A percentile compares a stretch with the other conserved stretches of the same genome.
phyloP scores from a whole-genome alignment of 2,113 vertebrate species.

The Talpa occidentalis region DNA sequence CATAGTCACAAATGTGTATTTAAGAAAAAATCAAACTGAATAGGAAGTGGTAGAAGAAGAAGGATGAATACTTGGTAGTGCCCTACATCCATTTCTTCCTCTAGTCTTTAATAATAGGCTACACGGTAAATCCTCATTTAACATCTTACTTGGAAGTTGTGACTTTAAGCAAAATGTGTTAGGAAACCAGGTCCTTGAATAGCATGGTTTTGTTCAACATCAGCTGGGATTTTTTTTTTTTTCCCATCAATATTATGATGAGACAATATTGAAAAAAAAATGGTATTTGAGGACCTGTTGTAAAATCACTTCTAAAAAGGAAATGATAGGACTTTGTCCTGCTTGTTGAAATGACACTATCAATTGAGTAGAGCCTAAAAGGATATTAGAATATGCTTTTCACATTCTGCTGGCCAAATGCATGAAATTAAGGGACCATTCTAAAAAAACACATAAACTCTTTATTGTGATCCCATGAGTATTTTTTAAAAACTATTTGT shows the following conservation, averaged over 20 bases:
- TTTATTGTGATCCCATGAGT: background rate
- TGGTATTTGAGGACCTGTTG: background rate
- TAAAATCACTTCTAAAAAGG: background rate
- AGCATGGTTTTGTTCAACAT: background rate
- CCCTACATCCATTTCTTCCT: background rate
- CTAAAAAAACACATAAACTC: background rate
- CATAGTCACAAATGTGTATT: background rate
- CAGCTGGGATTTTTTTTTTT: background rate
- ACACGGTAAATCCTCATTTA: background rate
- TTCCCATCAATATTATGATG: background rate
- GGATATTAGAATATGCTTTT: slow-evolving; percentile 9
- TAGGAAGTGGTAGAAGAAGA: background rate
- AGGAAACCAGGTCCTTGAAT: background rate
- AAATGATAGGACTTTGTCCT: background rate
- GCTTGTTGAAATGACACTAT: background rate
- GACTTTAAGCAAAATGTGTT: background rate
- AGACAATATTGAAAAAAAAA: background rate
- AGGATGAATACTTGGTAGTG: background rate
- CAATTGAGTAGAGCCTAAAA: slow-evolving; percentile 13
- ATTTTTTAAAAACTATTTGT: background rate
- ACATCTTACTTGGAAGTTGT: background rate
- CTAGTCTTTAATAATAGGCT: background rate
- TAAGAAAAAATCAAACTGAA: background rate
- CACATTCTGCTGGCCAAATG: background rate
- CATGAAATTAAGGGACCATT: background rate